phyloP scores from a whole-genome alignment of 2,888 invertebrate species.

The Octonoba sinensis region DNA sequence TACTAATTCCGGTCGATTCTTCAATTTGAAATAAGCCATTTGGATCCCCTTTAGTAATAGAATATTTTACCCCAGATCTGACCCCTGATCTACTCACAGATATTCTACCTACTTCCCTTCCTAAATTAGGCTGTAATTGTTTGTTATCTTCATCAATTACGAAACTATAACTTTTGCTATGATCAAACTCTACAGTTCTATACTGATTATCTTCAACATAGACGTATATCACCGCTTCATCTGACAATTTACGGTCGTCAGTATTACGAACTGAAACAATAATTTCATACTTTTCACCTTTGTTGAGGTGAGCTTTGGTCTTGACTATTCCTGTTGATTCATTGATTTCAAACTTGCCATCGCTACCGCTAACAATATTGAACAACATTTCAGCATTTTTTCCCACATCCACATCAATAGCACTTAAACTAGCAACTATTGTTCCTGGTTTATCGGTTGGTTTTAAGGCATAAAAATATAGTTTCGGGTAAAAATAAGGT shows the following conservation, averaged over 20 bases:
- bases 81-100: conserved; percentile 70
- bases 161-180: conserved; percentile 65
- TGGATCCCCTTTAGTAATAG: conserved; percentile 85
- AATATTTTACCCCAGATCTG: conserved; percentile 78
- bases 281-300: conserved; percentile 78
- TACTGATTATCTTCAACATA: conserved; percentile 65
- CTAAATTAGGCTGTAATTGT: conserved; percentile 73
- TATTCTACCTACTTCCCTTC: conserved; percentile 84
- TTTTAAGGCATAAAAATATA: conserved; percentile 83
- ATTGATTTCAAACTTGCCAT: conserved; percentile 83
- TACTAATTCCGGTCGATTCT: conserved; percentile 87
- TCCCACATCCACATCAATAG: conserved; percentile 88
- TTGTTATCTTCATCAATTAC: conserved; percentile 66
- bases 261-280: conserved; percentile 85
- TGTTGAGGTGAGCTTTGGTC: conserved; percentile 78
- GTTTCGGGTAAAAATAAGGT: conserved; percentile 90
- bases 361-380: conserved; percentile 81
- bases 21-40: conserved; percentile 86
- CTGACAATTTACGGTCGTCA: conserved; percentile 80
- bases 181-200: conserved; percentile 66
- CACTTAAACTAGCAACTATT: conserved; percentile 81
- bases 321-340: conserved; percentile 82
- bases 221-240: conserved; percentile 79
- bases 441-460: conserved; percentile 72
- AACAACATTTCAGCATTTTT: conserved; percentile 79